Percentiles rank a stretch among this genome's conserved stretches.
These are phyloP conservation scores for Pachyramphus minor DNA, from an alignment of 2,113 vertebrate genomes.

Conservation along the genomic window DNA sequence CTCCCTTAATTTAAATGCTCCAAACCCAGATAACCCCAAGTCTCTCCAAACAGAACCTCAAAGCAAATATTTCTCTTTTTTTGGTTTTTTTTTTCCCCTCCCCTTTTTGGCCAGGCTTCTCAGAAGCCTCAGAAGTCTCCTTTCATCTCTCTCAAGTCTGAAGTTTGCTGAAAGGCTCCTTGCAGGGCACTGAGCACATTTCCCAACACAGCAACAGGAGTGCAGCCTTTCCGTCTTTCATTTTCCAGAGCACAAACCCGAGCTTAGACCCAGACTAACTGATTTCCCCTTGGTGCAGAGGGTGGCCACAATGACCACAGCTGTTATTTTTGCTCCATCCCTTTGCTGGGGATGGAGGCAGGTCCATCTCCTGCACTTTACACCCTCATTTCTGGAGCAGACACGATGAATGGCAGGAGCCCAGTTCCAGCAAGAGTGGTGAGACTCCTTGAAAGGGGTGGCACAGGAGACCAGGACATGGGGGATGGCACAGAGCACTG, in stretches of 20 bases:
- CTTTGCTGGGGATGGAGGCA: background rate
- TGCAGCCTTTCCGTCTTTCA: background rate
- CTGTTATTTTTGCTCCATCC: fast-evolving
- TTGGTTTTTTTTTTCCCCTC: background rate
- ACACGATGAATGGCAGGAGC: fast-evolving
- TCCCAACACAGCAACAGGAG: background rate
- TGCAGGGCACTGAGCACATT: background rate
- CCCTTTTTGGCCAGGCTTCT: background rate
- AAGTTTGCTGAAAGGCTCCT: slow-evolving; percentile 5
- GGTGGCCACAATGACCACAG: background rate
- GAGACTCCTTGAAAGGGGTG: background rate
- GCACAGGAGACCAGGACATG: fast-evolving
- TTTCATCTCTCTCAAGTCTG: background rate
- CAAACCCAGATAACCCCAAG: background rate
- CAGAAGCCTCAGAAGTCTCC: background rate
- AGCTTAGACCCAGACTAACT: background rate
- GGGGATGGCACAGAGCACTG: fast-evolving
- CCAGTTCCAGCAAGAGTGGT: background rate
- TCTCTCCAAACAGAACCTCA: background rate
- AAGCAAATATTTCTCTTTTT: background rate
- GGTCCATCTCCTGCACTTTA: background rate
- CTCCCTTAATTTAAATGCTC: background rate
- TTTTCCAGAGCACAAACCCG: background rate
- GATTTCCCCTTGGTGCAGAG: background rate
- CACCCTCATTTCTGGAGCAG: background rate